phyloP scores from a whole-genome alignment of 2,797 vertebrate genomes.

The Tenualosa ilisha region DNA sequence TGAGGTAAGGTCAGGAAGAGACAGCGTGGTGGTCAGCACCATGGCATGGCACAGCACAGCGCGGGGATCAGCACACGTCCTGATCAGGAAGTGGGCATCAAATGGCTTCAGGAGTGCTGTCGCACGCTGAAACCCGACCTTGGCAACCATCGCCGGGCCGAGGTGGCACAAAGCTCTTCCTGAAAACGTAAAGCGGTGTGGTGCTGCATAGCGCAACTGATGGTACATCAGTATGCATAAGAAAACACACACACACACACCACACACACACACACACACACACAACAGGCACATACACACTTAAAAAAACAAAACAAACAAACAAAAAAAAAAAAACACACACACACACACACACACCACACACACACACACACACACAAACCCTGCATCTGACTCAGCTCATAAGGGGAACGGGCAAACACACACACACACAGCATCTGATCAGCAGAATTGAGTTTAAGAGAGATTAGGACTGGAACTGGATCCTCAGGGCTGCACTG shows the following conservation, averaged over 20 bases:
- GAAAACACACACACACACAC: not conserved
- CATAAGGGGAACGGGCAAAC: not conserved
- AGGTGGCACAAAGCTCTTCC: constrained; percentile 5
- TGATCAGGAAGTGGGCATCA: constrained; percentile 25
- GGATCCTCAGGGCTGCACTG: not conserved
- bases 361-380: too few relatives aligned
- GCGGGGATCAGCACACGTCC: not conserved
- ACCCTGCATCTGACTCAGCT: not conserved
- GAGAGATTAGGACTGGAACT: not conserved
- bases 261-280: too few relatives aligned
- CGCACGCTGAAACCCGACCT: constrained; percentile 7
- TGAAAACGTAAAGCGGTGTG: not conserved
- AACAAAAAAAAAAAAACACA: not conserved
- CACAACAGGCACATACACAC: not conserved
- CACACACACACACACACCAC: not conserved
- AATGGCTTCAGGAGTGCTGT: constrained; percentile 6
- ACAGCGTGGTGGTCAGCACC: not conserved
- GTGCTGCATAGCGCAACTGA: too few relatives aligned
- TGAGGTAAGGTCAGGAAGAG: not conserved
- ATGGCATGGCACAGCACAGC: not conserved
- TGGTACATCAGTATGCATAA: not conserved
- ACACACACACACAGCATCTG: not conserved
- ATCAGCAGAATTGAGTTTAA: not conserved
- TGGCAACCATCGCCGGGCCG: not conserved
- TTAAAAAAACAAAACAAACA: too few relatives aligned